Evolutionary conservation across 2,888 invertebrate genomes (phyloP).

Genomic region (Aradus depressus): DNA sequence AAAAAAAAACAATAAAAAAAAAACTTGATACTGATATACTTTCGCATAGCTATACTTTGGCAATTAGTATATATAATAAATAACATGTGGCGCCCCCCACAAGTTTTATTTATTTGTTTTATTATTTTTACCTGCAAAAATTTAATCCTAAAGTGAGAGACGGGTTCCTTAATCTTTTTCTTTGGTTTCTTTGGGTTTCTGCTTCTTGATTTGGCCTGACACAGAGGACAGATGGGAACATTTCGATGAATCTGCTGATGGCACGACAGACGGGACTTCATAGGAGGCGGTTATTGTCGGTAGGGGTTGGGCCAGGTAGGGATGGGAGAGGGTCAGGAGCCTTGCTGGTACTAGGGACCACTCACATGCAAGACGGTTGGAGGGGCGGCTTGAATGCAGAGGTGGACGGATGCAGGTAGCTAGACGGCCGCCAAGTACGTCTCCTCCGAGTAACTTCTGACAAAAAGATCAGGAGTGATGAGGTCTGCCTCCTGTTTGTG

Average conservation of each 20-base stretch:
- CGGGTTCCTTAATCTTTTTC: conserved; percentile 53
- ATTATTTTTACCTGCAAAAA: too few species aligned
- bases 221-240: conserved; percentile 97
- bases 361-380: conserved; percentile 36
- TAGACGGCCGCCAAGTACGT: conserved; percentile 31
- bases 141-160: conserved; percentile 1
- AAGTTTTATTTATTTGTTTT: too few species aligned
- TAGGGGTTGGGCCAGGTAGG: conserved; percentile 38
- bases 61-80: too few species aligned
- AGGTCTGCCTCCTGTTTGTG: conserved; percentile 85
- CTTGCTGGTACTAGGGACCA: conserved; percentile 34
- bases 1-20: too few species aligned
- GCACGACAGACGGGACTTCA: conserved; percentile 90
- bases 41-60: too few species aligned
- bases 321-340: conserved; percentile 35
- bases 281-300: conserved; percentile 85
- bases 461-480: conserved; percentile 56
- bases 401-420: conserved; percentile 31
- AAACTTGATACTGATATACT: too few species aligned
- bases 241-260: conserved; percentile 96
- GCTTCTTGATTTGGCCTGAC: conserved; percentile 96
- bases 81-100: too few species aligned
- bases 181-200: conserved; percentile 98
- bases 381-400: conserved; percentile 40
- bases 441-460: conserved; percentile 32